Conservation (phyloP, 2,797 vertebrate genomes). For the Centropyge bicolor region DNA sequence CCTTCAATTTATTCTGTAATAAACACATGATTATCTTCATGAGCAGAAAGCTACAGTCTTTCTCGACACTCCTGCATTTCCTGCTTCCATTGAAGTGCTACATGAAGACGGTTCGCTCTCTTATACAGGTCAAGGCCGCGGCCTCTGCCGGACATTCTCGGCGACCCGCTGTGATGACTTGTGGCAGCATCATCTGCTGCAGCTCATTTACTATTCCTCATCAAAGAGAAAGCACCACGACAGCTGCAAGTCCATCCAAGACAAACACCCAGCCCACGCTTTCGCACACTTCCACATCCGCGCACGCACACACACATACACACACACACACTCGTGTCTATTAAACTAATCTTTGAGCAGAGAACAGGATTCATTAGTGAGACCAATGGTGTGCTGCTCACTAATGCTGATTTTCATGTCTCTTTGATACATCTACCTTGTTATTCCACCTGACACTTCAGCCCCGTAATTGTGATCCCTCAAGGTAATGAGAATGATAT, state of each 20-base stretch:
- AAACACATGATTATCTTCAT: constrained; percentile 7
- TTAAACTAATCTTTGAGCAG: constrained; percentile 63
- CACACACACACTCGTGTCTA: constrained; percentile 34
- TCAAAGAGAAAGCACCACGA: constrained; percentile 76
- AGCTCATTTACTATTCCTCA: constrained; percentile 75
- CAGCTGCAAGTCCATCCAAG: constrained; percentile 72
- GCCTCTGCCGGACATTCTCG: constrained; percentile 47
- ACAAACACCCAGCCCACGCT: constrained; percentile 61
- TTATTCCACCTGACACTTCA: constrained; percentile 73
- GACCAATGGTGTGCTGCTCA: constrained; percentile 46
- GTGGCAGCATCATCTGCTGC: constrained; percentile 74
- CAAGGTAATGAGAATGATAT: constrained; percentile 71
- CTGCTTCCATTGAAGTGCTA: constrained; percentile 13
- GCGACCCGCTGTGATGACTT: constrained; percentile 69
- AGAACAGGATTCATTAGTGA: constrained; percentile 70
- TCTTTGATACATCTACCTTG: constrained; percentile 71
- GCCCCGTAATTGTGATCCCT: constrained; percentile 71
- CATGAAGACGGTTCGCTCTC: constrained; percentile 3
- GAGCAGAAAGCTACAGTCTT: not conserved
- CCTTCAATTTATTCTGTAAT: constrained; percentile 37
- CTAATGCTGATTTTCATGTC: constrained; percentile 60
- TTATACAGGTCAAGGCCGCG: constrained; percentile 60
- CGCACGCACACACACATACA: not conserved
- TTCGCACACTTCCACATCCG: constrained; percentile 6
- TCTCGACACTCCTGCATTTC: not conserved